Conservation (phyloP, 2,797 vertebrate species). For the Macroramphosus scolopax region DNA sequence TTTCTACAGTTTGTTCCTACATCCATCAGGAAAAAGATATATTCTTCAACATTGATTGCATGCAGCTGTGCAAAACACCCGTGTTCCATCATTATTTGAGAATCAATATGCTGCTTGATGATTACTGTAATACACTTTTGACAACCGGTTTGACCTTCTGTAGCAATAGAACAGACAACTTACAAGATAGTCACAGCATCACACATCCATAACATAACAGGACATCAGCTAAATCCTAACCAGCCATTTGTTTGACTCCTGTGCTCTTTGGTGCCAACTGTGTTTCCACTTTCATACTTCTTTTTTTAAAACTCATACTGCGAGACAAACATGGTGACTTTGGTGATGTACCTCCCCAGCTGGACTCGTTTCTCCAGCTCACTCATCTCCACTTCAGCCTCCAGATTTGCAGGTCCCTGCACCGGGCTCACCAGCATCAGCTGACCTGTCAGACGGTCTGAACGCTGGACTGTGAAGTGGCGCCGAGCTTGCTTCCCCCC, state of each 20-base stretch:
- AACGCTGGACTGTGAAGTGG: conserved; percentile 80
- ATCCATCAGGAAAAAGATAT: background rate
- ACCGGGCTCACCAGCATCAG: conserved; percentile 82
- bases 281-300: background rate
- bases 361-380: conserved; percentile 80
- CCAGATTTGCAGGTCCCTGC: conserved; percentile 78
- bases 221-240: conserved; percentile 5
- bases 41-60: conserved; percentile 9
- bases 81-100: no score
- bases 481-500: conserved; percentile 72
- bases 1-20: conserved; percentile 6
- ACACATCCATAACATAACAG: conserved; percentile 11
- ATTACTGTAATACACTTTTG: conserved; percentile 7
- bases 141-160: conserved; percentile 2
- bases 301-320: conserved; percentile 82
- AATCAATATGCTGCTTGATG: conserved; percentile 1
- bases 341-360: conserved; percentile 86
- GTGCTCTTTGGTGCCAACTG: conserved; percentile 1
- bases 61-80: no score
- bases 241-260: conserved; percentile 10
- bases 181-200: conserved; percentile 10
- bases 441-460: conserved; percentile 80
- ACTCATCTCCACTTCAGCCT: conserved; percentile 88
- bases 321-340: conserved; percentile 84
- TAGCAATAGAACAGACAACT: conserved; percentile 1